A percentile compares a stretch with the other conserved stretches of the same genome.
phyloP scores from a whole-genome alignment of 2,113 vertebrate species.

The Leptodactylus fuscus region DNA sequence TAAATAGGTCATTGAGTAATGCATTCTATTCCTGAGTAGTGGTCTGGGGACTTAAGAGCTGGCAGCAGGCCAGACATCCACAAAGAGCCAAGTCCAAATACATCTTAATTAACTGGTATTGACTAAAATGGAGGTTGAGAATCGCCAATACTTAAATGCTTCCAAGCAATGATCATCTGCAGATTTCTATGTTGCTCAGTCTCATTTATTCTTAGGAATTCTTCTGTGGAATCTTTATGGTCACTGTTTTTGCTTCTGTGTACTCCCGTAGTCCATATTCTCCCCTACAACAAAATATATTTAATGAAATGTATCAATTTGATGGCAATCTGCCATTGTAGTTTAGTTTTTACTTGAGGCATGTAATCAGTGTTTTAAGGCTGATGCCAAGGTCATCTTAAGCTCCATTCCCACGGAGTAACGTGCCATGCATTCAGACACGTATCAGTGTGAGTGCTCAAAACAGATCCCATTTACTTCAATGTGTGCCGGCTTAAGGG shows the following conservation, averaged over 20 bases:
- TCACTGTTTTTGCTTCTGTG: slow-evolving; percentile 97
- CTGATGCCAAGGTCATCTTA: too few relatives aligned
- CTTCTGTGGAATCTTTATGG: slow-evolving; percentile 93
- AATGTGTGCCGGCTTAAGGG: too few relatives aligned
- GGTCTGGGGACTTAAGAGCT: slow-evolving; percentile 68
- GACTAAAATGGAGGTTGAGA: neutral
- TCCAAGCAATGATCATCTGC: neutral
- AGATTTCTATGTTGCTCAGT: neutral
- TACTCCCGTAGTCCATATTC: slow-evolving; percentile 93
- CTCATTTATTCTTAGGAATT: slow-evolving; percentile 83
- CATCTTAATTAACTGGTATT: neutral
- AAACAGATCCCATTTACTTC: too few relatives aligned
- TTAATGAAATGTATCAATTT: neutral
- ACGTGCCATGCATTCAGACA: too few relatives aligned
- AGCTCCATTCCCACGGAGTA: too few relatives aligned
- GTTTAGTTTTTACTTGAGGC: too few relatives aligned
- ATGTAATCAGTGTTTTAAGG: too few relatives aligned
- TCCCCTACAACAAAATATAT: slow-evolving; percentile 77
- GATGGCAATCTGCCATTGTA: too few relatives aligned
- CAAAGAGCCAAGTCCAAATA: neutral
- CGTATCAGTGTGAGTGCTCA: too few relatives aligned
- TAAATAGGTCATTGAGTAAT: slow-evolving; percentile 69
- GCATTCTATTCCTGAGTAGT: slow-evolving; percentile 73
- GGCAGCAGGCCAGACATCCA: slow-evolving; percentile 31
- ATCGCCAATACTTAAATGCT: slow-evolving; percentile 2